Base-by-base conservation (phyloP, 2,797 vertebrate species). In the Dendrocincla tyrannina region DNA sequence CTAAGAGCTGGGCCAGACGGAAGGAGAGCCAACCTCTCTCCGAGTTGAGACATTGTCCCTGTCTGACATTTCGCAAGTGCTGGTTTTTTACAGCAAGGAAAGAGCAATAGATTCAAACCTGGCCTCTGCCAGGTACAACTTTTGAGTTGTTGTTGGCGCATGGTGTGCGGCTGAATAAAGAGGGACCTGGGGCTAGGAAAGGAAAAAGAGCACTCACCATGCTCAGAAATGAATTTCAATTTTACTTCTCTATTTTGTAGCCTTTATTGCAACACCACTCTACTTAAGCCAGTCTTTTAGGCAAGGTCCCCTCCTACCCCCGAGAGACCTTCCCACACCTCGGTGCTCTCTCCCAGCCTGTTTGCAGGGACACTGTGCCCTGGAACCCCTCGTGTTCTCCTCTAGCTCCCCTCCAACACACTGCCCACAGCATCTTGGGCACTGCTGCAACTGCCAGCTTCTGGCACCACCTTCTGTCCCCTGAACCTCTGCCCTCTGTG, bases 171-270 rank as follows among this genome's bases (percentile, higher is more conserved):
- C 78, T 59, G 50, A 52, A 85, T 35, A 50, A 86, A 93, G 91
- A 46, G 77, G 86, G 75, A 87, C 70, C 75, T 37, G 67, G 91
- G 78, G 92, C 74, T 73, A 50, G 63, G 42, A 64, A 91, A 41
- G 46, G 64, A 73, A 52, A 35, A 17, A 89, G 42, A 67, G 47
- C 0, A 5, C 32, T 64, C 35, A 49, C 13, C 44, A 7, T 11
- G 17, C 78, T 79, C 81, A 85, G 92, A 92, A 91, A 92, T 60
- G 76, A 69, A 88, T 85, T 59, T 82, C 28, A 24, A 41, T 44
- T 28, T 63, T 82, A 92, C 87, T 94, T 94, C 94, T 95, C 89
- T 87, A 9, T 95, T 96, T 91, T 44, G 56, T 60, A 52, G 75
- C 70, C 49, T 63, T 73, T 62, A 66, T 96, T 95, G 75, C 87